Conservation (phyloP, 2,888 invertebrate species). For the Melieria picta region DNA sequence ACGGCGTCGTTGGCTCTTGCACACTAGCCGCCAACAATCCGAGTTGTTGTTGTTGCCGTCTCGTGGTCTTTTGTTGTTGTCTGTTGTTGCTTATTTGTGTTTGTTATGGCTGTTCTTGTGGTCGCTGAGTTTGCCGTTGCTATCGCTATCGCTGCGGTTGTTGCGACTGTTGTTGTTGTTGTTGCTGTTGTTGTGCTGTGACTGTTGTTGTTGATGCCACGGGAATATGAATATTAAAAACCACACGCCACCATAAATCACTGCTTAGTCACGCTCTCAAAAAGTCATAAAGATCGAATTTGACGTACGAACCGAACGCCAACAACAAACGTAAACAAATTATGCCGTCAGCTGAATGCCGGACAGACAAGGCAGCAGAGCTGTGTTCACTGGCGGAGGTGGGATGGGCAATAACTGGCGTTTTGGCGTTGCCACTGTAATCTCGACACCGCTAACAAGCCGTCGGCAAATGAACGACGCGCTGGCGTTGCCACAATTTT, state of each 20-base stretch:
- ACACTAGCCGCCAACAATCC: slow-evolving; percentile 14
- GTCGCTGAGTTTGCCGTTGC: slow-evolving; percentile 9
- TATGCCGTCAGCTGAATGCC: slow-evolving; percentile 15
- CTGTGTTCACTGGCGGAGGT: too few relatives aligned
- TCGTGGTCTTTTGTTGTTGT: slow-evolving; percentile 13
- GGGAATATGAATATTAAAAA: slow-evolving; percentile 64
- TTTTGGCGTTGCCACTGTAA: too few relatives aligned
- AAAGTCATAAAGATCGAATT: slow-evolving; percentile 64
- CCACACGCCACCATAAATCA: slow-evolving; percentile 67
- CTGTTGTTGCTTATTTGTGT: slow-evolving; percentile 12
- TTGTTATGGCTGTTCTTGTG: slow-evolving; percentile 8
- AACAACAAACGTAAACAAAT: slow-evolving; percentile 41
- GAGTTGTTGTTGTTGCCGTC: slow-evolving; percentile 43
- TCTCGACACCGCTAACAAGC: too few relatives aligned
- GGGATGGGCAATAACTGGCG: too few relatives aligned
- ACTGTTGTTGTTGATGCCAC: slow-evolving; percentile 44
- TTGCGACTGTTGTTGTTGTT: slow-evolving; percentile 39
- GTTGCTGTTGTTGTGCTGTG: slow-evolving; percentile 37
- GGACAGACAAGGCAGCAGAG: background rate
- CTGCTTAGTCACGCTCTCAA: slow-evolving; percentile 66
- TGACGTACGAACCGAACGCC: slow-evolving; percentile 55
- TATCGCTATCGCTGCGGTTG: slow-evolving; percentile 30
- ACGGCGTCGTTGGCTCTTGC: slow-evolving; percentile 21
- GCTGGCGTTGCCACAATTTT: too few relatives aligned
- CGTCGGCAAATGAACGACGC: too few relatives aligned